Evolutionary conservation across 2,113 vertebrate genomes (phyloP).

Genomic region (Gorsachius goisagi): DNA sequence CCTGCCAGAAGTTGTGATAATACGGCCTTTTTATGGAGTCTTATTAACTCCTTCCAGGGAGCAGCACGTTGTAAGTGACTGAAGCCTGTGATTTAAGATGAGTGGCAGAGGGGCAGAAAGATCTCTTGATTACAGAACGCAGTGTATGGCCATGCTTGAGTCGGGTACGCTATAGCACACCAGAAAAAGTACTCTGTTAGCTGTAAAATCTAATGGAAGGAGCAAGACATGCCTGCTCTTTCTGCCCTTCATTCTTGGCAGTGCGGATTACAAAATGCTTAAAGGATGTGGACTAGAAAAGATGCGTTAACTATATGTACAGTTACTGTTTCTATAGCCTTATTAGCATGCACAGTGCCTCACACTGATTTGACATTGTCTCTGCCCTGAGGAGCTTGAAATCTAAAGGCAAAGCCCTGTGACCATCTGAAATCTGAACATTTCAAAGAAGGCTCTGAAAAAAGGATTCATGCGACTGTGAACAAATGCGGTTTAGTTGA

Average conservation of each 20-base stretch:
- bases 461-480: background rate
- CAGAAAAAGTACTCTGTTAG: background rate
- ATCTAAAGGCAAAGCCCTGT: constrained; percentile 5
- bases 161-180: background rate
- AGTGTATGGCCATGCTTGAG: fast-evolving
- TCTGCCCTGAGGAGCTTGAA: constrained; percentile 5
- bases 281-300: background rate
- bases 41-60: constrained; percentile 9
- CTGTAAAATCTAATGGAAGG: background rate
- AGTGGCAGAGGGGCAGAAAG: background rate
- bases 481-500: background rate
- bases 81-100: background rate
- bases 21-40: background rate
- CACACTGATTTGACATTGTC: background rate
- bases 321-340: background rate
- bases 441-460: background rate
- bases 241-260: background rate
- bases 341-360: background rate
- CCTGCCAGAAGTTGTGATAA: background rate
- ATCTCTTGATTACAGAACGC: background rate
- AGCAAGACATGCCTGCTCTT: background rate
- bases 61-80: background rate
- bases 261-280: background rate
- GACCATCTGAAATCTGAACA: constrained; percentile 23
- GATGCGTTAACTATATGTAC: background rate